Percentiles rank a stretch among this genome's conserved stretches.
phyloP scores from a whole-genome alignment of 2,888 invertebrate species.

The Trissonchulus latispiculum region DNA sequence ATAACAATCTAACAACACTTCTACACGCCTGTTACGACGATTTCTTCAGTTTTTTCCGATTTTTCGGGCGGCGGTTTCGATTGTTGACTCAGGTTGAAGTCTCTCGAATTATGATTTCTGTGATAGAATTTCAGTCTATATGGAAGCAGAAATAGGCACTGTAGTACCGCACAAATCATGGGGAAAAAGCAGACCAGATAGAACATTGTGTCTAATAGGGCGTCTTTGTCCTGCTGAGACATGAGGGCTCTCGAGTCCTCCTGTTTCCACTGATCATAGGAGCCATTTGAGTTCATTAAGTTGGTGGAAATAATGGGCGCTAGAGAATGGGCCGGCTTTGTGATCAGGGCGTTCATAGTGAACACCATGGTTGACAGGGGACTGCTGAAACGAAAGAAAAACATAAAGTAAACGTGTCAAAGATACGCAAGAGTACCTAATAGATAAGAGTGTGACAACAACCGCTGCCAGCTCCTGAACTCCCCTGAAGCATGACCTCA shows the following conservation, averaged over 20 bases:
- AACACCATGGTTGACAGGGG: slow-evolving; percentile 44
- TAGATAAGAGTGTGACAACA: too few species aligned
- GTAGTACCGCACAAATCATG: background rate
- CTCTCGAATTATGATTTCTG: too few species aligned
- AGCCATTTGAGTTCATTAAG: slow-evolving; percentile 40
- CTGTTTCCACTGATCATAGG: slow-evolving; percentile 27
- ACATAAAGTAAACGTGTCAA: too few species aligned
- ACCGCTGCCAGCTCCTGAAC: too few species aligned
- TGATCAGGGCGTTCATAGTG: slow-evolving; percentile 43
- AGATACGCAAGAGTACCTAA: too few species aligned
- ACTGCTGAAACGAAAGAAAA: slow-evolving; percentile 38
- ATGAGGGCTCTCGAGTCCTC: background rate
- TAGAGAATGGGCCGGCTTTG: slow-evolving; percentile 43
- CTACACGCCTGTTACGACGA: too few species aligned
- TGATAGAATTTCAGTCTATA: slow-evolving; percentile 21
- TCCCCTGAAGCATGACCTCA: too few species aligned
- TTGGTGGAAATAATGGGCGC: slow-evolving; percentile 42
- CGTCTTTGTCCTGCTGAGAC: background rate
- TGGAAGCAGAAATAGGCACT: slow-evolving; percentile 7
- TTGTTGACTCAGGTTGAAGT: too few species aligned
- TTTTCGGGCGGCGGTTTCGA: too few species aligned
- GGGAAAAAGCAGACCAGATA: slow-evolving; percentile 19
- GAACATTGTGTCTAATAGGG: slow-evolving; percentile 17
- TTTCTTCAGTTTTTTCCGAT: too few species aligned
- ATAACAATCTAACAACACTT: too few species aligned